Evolutionary conservation across 2,888 invertebrate species (phyloP).

Genomic region (Anodontia alba): DNA sequence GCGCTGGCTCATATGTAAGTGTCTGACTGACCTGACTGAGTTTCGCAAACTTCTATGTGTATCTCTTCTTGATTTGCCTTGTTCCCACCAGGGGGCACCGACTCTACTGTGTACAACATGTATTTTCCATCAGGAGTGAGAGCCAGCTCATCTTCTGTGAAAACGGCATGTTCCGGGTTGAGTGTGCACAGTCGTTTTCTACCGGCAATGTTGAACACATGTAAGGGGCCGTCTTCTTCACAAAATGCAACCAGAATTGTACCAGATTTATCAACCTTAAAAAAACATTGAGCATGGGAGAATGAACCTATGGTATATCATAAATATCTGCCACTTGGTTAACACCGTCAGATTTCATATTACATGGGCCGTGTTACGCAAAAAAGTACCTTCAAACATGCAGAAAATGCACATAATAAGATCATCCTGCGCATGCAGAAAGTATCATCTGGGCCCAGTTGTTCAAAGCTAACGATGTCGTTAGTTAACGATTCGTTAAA

Average conservation of each 20-base stretch:
- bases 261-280: constrained; percentile 25
- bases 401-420: no score
- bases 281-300: no score
- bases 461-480: no score
- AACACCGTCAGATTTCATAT: no score
- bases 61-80: constrained; percentile 13
- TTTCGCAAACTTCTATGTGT: constrained; percentile 27
- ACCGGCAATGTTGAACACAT: constrained; percentile 33
- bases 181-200: constrained; percentile 35
- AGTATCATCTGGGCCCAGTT: no score
- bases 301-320: no score
- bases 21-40: constrained; percentile 13
- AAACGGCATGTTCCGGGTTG: constrained; percentile 30
- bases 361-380: no score
- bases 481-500: no score
- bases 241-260: constrained; percentile 26
- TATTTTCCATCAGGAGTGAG: constrained; percentile 52
- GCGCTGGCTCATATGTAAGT: no score
- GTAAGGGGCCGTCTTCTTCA: constrained; percentile 31
- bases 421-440: no score
- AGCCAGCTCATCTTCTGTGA: constrained; percentile 42
- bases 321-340: no score
- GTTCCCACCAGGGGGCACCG: constrained; percentile 10
- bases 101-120: constrained; percentile 49
- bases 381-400: no score